A percentile compares a stretch with the other conserved stretches of the same genome.
phyloP scores from a whole-genome alignment of 2,113 vertebrate species.

The Halcyon senegalensis region DNA sequence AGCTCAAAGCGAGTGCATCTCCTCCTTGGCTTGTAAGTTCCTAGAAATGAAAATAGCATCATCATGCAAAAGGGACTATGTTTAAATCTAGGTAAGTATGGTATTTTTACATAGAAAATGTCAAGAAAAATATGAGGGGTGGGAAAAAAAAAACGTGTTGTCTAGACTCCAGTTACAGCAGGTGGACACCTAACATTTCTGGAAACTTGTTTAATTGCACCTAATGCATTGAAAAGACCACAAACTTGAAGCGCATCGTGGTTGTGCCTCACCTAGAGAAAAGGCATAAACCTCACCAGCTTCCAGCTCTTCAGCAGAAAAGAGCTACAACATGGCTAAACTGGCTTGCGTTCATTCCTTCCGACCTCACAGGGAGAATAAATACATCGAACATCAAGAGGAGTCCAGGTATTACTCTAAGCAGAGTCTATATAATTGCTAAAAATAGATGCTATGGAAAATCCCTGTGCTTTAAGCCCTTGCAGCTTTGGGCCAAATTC shows the following conservation, averaged over 20 bases:
- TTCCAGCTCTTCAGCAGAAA: background rate
- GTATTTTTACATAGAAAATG: background rate
- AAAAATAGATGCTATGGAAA: constrained; percentile 65
- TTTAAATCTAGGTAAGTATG: background rate
- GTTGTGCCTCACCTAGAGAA: background rate
- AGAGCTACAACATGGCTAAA: background rate
- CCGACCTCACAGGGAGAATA: constrained; percentile 63
- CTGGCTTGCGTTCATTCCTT: background rate
- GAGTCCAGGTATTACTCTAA: constrained; percentile 36
- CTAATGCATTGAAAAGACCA: background rate
- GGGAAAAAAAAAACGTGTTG: background rate
- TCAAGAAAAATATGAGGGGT: background rate
- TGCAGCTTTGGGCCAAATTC: constrained; percentile 47
- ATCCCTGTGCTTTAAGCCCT: background rate
- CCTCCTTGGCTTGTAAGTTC: background rate
- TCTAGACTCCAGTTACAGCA: background rate
- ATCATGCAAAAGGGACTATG: background rate
- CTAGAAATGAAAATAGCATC: background rate
- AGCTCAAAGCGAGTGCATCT: background rate
- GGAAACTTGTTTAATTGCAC: background rate
- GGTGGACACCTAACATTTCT: background rate
- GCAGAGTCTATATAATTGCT: constrained; percentile 33
- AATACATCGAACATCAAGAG: constrained; percentile 35
- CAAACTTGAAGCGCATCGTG: fast-evolving
- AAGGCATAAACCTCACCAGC: background rate